Percentiles rank a stretch among this genome's conserved stretches.
phyloP scores from a whole-genome alignment of 1,140 invertebrate species.

The Callitettix versicolor region DNA sequence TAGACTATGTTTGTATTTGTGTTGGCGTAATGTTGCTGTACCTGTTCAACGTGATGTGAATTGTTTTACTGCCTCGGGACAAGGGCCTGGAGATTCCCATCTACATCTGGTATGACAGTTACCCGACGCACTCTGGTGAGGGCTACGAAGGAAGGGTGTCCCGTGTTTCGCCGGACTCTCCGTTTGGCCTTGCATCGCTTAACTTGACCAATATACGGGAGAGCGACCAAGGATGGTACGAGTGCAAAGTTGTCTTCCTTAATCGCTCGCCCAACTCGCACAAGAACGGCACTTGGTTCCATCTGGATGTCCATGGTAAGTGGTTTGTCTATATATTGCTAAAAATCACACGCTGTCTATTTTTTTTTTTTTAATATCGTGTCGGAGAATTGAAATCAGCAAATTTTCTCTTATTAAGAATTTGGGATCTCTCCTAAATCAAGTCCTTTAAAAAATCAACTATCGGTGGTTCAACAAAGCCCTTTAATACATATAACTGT shows the following conservation, averaged over 20 bases:
- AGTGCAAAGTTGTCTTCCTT: constrained; percentile 92
- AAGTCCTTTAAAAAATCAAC: too few species aligned
- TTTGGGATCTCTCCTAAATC: too few species aligned
- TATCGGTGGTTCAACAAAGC: too few species aligned
- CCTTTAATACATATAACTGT: too few species aligned
- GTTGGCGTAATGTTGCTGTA: constrained; percentile 28
- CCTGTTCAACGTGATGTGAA: background rate
- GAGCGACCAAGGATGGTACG: constrained; percentile 93
- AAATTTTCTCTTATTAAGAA: too few species aligned
- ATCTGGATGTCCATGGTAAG: constrained; percentile 84
- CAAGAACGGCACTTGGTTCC: constrained; percentile 92
- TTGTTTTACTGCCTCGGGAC: constrained; percentile 9
- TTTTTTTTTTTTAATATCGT: too few species aligned
- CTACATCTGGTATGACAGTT: constrained; percentile 95
- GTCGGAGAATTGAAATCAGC: too few species aligned
- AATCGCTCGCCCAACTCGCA: constrained; percentile 80
- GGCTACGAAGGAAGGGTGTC: constrained; percentile 85
- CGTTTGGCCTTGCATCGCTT: constrained; percentile 81
- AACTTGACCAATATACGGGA: constrained; percentile 87
- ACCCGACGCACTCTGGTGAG: constrained; percentile 85
- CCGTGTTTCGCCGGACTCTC: constrained; percentile 70
- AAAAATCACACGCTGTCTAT: too few species aligned
- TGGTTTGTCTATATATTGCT: constrained; percentile 9
- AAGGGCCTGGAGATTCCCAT: constrained; percentile 88
- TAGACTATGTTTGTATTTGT: too few species aligned